A percentile compares a stretch with the other conserved stretches of the same genome.
Conservation (phyloP, 2,113 vertebrate species). For the Synodontis membranacea region DNA sequence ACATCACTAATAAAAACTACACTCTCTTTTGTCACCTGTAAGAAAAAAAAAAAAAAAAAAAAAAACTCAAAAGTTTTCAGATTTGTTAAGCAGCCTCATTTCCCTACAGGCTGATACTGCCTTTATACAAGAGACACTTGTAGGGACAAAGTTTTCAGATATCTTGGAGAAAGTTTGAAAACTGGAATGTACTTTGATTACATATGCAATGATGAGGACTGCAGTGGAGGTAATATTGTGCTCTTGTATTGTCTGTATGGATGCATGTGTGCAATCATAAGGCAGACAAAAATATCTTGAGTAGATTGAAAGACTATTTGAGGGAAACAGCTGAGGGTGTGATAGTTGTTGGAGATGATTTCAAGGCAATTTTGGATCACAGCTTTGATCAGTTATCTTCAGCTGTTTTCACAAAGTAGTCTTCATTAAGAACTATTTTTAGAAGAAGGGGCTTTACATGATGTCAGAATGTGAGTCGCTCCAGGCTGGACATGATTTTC, state of each 20-base stretch:
- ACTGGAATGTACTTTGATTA: constrained; percentile 22
- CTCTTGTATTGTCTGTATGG: constrained; percentile 10
- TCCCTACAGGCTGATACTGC: too few species aligned
- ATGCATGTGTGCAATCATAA: constrained; percentile 57
- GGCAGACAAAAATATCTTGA: constrained; percentile 32
- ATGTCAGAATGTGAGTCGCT: background rate
- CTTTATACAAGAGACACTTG: too few species aligned
- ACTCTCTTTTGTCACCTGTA: constrained; percentile 22
- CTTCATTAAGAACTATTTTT: constrained; percentile 21
- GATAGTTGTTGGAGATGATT: constrained; percentile 44
- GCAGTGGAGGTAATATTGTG: constrained; percentile 3
- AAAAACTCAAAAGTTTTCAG: too few species aligned
- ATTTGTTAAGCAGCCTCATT: too few species aligned
- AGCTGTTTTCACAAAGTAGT: constrained; percentile 3
- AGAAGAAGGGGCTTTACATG: constrained; percentile 22
- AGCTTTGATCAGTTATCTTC: constrained; percentile 23
- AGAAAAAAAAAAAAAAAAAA: too few species aligned
- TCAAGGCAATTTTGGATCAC: constrained; percentile 40
- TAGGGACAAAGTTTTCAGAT: background rate
- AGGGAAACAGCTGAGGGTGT: constrained; percentile 52
- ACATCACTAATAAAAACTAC: background rate
- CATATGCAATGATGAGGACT: background rate
- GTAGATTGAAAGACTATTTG: constrained; percentile 53
- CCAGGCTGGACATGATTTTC: too few species aligned
- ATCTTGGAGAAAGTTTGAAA: background rate